Conservation (phyloP, 2,113 vertebrate species). For the Vulpes lagopus region DNA sequence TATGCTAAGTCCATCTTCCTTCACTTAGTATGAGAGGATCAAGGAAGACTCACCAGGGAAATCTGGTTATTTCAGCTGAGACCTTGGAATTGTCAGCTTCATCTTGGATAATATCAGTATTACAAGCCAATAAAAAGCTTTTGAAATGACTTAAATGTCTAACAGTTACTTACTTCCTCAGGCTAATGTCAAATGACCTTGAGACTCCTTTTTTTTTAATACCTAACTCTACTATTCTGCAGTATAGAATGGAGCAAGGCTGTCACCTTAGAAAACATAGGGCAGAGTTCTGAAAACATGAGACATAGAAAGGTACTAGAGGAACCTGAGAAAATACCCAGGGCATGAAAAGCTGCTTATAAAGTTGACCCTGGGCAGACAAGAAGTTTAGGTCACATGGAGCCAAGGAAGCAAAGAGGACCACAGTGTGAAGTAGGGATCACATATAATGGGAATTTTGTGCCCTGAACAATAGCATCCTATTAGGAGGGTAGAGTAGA, state of each 20-base stretch:
- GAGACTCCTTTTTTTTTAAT: neutral
- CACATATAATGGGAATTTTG: too few species aligned
- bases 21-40: neutral
- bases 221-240: neutral
- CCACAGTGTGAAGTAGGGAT: neutral
- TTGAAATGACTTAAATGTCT: constrained; percentile 30
- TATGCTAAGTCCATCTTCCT: constrained; percentile 25
- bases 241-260: neutral
- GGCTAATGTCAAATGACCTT: neutral
- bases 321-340: neutral
- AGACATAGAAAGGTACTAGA: neutral
- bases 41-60: neutral
- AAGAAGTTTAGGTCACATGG: neutral
- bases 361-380: neutral
- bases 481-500: neutral
- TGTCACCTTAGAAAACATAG: neutral
- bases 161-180: constrained; percentile 2
- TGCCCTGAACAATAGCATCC: neutral
- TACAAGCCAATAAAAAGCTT: neutral
- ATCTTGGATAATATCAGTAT: neutral
- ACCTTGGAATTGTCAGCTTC: neutral
- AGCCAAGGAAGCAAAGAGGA: neutral
- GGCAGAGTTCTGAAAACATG: neutral
- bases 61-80: neutral
- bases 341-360: neutral